Percentiles rank a stretch among this genome's conserved stretches.
phyloP scores from a whole-genome alignment of 2,113 vertebrate species.

The Gymnocephalus cernua region DNA sequence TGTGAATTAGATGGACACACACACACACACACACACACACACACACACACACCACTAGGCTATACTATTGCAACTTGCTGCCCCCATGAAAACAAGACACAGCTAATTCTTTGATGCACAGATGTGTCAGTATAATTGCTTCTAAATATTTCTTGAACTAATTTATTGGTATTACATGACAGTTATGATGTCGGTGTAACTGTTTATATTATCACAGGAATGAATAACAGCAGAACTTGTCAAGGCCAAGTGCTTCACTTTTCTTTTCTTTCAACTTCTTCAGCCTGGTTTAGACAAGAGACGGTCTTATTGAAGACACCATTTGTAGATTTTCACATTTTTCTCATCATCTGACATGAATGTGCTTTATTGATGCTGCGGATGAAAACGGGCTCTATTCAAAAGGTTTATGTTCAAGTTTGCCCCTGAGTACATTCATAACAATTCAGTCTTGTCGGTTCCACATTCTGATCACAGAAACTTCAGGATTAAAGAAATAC shows the following conservation, averaged over 20 bases:
- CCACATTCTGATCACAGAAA: background rate
- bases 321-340: background rate
- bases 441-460: too few relatives aligned
- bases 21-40: background rate
- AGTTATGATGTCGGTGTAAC: constrained; percentile 3
- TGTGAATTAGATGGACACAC: constrained; percentile 31
- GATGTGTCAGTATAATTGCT: background rate
- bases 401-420: constrained; percentile 3
- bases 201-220: background rate
- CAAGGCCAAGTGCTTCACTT: background rate
- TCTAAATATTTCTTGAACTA: background rate
- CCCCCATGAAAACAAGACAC: background rate
- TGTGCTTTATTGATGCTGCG: background rate
- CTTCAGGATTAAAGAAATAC: background rate
- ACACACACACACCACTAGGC: constrained; percentile 20
- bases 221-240: background rate
- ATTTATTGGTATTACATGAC: background rate
- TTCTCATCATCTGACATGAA: background rate
- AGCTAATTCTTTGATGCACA: background rate
- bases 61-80: constrained; percentile 30
- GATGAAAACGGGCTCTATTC: constrained; percentile 12
- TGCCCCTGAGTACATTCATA: background rate
- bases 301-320: background rate
- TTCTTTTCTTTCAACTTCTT: background rate
- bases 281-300: background rate